These are phyloP conservation scores for Caenorhabditis briggsae DNA, from an alignment of 1,140 invertebrate species.

Conservation along the genomic window DNA sequence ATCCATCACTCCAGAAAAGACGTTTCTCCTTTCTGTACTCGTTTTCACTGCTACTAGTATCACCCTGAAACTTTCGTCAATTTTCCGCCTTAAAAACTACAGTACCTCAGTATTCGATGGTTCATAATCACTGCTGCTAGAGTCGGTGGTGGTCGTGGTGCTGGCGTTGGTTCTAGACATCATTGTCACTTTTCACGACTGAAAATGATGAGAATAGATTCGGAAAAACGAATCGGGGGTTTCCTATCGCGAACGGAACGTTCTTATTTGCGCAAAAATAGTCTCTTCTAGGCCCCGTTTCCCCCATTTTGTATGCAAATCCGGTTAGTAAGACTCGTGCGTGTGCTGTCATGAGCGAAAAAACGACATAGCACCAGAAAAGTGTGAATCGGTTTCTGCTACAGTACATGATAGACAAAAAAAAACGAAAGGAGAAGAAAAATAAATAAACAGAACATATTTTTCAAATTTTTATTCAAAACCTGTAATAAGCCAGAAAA, in stretches of 20 bases:
- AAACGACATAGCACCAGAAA: slow-evolving; percentile 24
- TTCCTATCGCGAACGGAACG: neutral
- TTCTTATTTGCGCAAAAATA: slow-evolving; percentile 38
- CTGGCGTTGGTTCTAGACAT: neutral
- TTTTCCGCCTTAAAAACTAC: neutral
- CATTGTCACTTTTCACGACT: slow-evolving; percentile 22
- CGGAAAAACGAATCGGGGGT: neutral
- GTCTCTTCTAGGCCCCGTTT: neutral
- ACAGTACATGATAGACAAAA: neutral
- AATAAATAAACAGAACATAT: neutral
- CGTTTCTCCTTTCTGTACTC: neutral
- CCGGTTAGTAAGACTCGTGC: neutral
- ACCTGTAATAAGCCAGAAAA: too few relatives aligned
- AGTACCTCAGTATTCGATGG: neutral
- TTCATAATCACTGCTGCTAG: slow-evolving; percentile 29
- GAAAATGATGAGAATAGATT: slow-evolving; percentile 3
- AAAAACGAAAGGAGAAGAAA: neutral
- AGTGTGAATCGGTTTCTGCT: neutral
- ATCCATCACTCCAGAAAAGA: slow-evolving; percentile 31
- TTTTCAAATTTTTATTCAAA: neutral
- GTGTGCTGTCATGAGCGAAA: slow-evolving; percentile 15
- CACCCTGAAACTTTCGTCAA: neutral
- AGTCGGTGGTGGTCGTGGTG: slow-evolving; percentile 26
- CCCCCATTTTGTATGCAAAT: slow-evolving; percentile 12
- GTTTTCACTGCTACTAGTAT: neutral